Conservation (phyloP, 2,113 vertebrate species). For the Corvus moneduloides region DNA sequence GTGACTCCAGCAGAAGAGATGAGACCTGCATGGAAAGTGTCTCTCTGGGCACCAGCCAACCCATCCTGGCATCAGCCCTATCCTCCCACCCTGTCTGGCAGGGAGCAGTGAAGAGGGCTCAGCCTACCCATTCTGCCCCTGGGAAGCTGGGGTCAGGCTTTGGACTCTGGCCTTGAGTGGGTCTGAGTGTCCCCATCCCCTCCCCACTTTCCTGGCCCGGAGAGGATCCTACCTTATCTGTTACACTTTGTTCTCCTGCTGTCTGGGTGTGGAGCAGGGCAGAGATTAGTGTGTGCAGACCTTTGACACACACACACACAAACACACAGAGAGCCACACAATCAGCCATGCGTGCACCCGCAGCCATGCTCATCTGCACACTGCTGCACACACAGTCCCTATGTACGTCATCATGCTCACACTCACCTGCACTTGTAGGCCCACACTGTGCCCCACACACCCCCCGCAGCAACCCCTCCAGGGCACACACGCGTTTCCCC, state of each 20-base stretch:
- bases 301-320: slow-evolving; percentile 17
- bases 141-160: not conserved
- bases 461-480: fast-evolving
- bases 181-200: not conserved
- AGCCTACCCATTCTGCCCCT: not conserved
- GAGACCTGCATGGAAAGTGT: not conserved
- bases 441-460: fast-evolving
- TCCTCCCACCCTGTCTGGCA: not conserved
- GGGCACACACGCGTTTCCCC: fast-evolving
- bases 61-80: not conserved
- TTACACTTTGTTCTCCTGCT: slow-evolving; percentile 66
- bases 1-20: fast-evolving
- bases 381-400: not conserved
- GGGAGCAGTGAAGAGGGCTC: not conserved
- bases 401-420: not conserved
- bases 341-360: not conserved
- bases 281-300: slow-evolving; percentile 52
- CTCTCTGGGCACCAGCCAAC: not conserved
- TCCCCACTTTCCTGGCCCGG: not conserved
- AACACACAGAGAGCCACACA: not conserved
- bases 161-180: slow-evolving; percentile 58
- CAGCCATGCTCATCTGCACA: not conserved
- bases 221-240: slow-evolving; percentile 50
- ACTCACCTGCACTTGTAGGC: not conserved
- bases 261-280: slow-evolving; percentile 49